A percentile compares a stretch with the other conserved stretches of the same genome.
Evolutionary conservation across 2,888 invertebrate genomes (phyloP).

Genomic region (Abrostola triplasia): DNA sequence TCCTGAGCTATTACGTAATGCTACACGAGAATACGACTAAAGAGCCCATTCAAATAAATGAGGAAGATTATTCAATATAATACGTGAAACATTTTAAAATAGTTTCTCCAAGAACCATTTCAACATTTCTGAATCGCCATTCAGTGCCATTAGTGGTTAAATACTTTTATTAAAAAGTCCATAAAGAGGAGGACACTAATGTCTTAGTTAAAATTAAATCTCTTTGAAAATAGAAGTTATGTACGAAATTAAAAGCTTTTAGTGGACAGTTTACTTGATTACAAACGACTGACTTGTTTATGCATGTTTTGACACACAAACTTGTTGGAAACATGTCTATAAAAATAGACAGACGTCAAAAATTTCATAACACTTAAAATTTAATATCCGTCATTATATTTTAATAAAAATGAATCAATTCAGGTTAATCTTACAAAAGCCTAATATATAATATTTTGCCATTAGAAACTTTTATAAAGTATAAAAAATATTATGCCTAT

Average conservation of each 20-base stretch:
- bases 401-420: conserved; percentile 6
- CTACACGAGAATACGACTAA: conserved; percentile 24
- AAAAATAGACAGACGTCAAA: conserved; percentile 6
- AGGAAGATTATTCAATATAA: conserved; percentile 15
- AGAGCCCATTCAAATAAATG: conserved; percentile 19
- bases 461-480: conserved; percentile 8
- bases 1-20: conserved; percentile 50
- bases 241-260: conserved; percentile 62
- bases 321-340: conserved; percentile 12
- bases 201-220: conserved; percentile 41
- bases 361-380: conserved; percentile 2
- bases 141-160: conserved; percentile 32
- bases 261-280: conserved; percentile 56
- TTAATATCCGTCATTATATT: conserved; percentile 1
- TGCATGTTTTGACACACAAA: conserved; percentile 51
- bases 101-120: conserved; percentile 15
- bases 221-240: conserved; percentile 38
- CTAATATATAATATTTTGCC: conserved; percentile 11
- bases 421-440: conserved; percentile 7
- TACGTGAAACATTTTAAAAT: conserved; percentile 15
- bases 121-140: conserved; percentile 20
- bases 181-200: conserved; percentile 40
- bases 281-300: conserved; percentile 59
- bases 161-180: conserved; percentile 39
- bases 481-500: conserved; percentile 5